Evolutionary conservation across 2,888 invertebrate genomes (phyloP).

Genomic region (Marasmarcha lunaedactyla): DNA sequence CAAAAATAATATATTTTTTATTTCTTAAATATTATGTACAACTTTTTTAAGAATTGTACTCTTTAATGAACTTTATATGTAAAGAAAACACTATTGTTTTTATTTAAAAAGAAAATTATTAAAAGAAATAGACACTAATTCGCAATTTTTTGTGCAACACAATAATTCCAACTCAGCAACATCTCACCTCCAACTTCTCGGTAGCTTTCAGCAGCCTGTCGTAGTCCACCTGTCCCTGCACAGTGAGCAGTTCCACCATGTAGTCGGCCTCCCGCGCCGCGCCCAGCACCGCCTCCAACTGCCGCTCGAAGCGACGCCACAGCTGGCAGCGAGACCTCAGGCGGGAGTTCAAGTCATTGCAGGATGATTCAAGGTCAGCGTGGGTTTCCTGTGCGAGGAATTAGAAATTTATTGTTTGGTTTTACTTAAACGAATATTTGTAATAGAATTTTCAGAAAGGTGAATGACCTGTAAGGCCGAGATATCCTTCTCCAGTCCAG

Average conservation of each 20-base stretch:
- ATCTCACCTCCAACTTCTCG: constrained; percentile 88
- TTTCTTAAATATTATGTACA: too few species aligned
- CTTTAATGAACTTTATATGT: too few species aligned
- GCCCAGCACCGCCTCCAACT: constrained; percentile 83
- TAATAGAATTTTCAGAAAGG: too few species aligned
- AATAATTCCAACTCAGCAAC: too few species aligned
- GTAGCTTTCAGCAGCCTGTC: constrained; percentile 85
- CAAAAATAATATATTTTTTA: too few species aligned
- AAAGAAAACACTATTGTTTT: too few species aligned
- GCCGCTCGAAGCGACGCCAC: constrained; percentile 83
- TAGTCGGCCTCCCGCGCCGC: constrained; percentile 88
- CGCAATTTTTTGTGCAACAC: too few species aligned
- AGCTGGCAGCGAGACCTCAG: constrained; percentile 75
- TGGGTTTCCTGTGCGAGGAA: constrained; percentile 76
- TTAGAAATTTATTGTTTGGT: too few species aligned
- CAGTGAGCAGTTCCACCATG: constrained; percentile 86
- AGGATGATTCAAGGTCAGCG: constrained; percentile 77
- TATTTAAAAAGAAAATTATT: too few species aligned
- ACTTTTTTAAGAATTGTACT: too few species aligned
- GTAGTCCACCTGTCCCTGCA: constrained; percentile 88
- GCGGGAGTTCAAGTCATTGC: constrained; percentile 74
- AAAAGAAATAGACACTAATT: too few species aligned
- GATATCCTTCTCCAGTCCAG: constrained; percentile 81
- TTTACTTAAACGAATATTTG: too few species aligned
- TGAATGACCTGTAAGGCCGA: constrained; percentile 69